A percentile compares a stretch with the other conserved stretches of the same genome.
phyloP scores from a whole-genome alignment of 2,888 invertebrate species.

The Scrobipalpa costella region DNA sequence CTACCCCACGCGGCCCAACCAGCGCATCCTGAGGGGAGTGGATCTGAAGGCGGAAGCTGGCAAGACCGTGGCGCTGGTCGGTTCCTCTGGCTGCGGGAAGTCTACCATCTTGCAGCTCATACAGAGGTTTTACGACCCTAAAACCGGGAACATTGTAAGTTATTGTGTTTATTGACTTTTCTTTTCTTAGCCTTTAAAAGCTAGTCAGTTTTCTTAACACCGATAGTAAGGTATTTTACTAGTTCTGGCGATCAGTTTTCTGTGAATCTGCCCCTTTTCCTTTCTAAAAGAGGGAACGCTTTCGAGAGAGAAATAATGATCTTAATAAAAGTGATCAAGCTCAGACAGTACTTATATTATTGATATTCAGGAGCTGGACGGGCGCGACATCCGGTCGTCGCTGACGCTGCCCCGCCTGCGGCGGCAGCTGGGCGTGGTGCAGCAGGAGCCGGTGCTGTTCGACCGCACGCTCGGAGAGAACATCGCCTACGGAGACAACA shows the following conservation, averaged over 20 bases:
- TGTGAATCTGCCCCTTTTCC: too few relatives aligned
- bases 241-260: too few relatives aligned
- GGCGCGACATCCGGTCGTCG: slow-evolving; percentile 76
- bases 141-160: slow-evolving; percentile 78
- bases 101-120: slow-evolving; percentile 89
- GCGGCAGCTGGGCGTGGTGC: slow-evolving; percentile 88
- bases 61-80: slow-evolving; percentile 88
- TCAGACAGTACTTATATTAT: background rate
- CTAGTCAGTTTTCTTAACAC: too few relatives aligned
- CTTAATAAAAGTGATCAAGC: too few relatives aligned
- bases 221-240: too few relatives aligned
- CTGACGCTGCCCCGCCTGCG: slow-evolving; percentile 86
- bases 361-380: slow-evolving; percentile 74
- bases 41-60: slow-evolving; percentile 85
- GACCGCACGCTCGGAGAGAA: slow-evolving; percentile 89
- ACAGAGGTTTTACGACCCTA: slow-evolving; percentile 90
- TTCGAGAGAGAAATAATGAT: too few relatives aligned
- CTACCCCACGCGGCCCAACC: slow-evolving; percentile 89
- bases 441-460: slow-evolving; percentile 82
- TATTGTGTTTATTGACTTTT: background rate
- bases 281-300: too few relatives aligned
- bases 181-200: too few relatives aligned
- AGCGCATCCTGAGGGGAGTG: slow-evolving; percentile 85
- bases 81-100: slow-evolving; percentile 89
- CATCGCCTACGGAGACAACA: slow-evolving; percentile 90